Evolutionary conservation across 1,140 invertebrate genomes (phyloP).

Genomic region (Cheumatopsyche charites): DNA sequence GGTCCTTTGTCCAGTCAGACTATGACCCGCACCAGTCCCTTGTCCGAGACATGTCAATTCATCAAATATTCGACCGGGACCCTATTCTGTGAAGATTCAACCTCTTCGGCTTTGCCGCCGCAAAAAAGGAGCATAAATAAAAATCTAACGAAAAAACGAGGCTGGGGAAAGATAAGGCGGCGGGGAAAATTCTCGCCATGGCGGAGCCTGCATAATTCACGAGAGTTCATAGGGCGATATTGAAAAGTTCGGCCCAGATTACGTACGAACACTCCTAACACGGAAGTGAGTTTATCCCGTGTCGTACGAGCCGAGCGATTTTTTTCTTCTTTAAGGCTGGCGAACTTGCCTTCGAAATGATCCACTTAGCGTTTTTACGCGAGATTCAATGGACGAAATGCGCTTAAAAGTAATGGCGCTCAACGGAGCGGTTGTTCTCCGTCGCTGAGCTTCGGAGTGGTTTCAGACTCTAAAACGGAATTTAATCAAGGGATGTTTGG

Average conservation of each 20-base stretch:
- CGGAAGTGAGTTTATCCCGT: too few relatives aligned
- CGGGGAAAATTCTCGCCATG: neutral
- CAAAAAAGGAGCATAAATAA: slow-evolving; percentile 40
- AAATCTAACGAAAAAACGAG: too few relatives aligned
- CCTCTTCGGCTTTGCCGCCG: too few relatives aligned
- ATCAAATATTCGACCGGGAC: slow-evolving; percentile 44
- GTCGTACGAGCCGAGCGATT: too few relatives aligned
- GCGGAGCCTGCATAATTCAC: neutral
- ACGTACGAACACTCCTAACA: too few relatives aligned
- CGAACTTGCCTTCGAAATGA: neutral
- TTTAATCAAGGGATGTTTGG: slow-evolving; percentile 15
- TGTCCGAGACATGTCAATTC: slow-evolving; percentile 44
- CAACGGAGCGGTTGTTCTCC: slow-evolving; percentile 14
- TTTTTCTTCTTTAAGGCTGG: neutral
- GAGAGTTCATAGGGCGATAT: neutral
- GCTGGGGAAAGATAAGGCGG: slow-evolving; percentile 27
- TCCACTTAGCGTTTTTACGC: slow-evolving; percentile 13
- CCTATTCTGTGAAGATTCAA: too few relatives aligned
- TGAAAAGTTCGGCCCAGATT: too few relatives aligned
- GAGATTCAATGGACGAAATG: slow-evolving; percentile 11
- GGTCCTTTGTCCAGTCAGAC: slow-evolving; percentile 34
- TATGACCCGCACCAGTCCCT: slow-evolving; percentile 17
- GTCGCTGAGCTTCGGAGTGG: slow-evolving; percentile 6
- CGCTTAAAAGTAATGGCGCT: slow-evolving; percentile 14
- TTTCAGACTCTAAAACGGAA: slow-evolving; percentile 1